Percentiles rank a stretch among this genome's conserved stretches.
Evolutionary conservation across 1,140 invertebrate species (phyloP).

Genomic region (Diabrotica virgifera): DNA sequence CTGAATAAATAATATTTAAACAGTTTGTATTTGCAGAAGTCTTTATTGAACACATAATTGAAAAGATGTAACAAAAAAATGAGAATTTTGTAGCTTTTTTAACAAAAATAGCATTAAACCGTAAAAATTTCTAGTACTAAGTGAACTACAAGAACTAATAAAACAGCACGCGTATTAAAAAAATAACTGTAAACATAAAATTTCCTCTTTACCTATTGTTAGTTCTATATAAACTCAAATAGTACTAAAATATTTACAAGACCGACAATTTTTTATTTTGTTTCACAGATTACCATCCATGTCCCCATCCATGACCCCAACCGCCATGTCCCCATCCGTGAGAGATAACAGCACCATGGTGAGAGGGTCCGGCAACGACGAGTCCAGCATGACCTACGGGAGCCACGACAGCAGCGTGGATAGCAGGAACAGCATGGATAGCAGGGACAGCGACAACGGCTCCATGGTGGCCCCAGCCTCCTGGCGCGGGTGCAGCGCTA

Average conservation of each 20-base stretch:
- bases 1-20: too few species aligned
- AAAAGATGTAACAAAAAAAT: too few species aligned
- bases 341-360: slow-evolving; percentile 9
- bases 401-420: slow-evolving; percentile 24
- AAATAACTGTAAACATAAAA: too few species aligned
- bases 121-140: slow-evolving; percentile 10
- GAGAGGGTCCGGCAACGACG: slow-evolving; percentile 24
- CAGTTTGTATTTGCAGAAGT: too few species aligned
- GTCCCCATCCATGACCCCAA: background rate
- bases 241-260: background rate
- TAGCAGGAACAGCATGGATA: slow-evolving; percentile 16
- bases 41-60: too few species aligned
- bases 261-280: background rate
- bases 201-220: too few species aligned
- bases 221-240: background rate
- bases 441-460: slow-evolving; percentile 18
- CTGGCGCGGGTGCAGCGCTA: slow-evolving; percentile 25
- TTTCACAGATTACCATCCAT: background rate
- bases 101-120: too few species aligned
- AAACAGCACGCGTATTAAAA: background rate
- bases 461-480: background rate
- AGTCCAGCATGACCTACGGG: slow-evolving; percentile 22
- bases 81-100: too few species aligned
- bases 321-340: slow-evolving; percentile 9
- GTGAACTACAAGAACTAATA: slow-evolving; percentile 3